phyloP scores from a whole-genome alignment of 2,888 invertebrate species.

The Polydesmus complanatus region DNA sequence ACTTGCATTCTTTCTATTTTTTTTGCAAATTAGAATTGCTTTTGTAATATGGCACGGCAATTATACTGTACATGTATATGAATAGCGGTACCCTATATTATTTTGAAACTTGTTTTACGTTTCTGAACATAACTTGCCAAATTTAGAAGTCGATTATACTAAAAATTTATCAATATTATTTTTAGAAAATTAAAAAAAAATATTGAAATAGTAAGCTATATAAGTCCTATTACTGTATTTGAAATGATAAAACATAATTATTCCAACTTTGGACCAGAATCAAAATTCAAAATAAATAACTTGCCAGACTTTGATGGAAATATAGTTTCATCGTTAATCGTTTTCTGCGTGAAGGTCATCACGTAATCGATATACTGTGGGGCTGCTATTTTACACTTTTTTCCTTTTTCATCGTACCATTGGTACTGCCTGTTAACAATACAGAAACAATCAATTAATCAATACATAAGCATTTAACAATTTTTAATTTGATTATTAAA shows the following conservation, averaged over 20 bases:
- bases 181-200: background rate
- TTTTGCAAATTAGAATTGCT: too few species aligned
- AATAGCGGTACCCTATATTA: too few species aligned
- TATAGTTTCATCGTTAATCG: constrained; percentile 87
- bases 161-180: too few species aligned
- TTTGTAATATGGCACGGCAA: too few species aligned
- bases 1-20: too few species aligned
- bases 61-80: too few species aligned
- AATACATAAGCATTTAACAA: background rate
- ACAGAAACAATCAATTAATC: constrained; percentile 2
- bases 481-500: background rate
- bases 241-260: background rate
- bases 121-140: too few species aligned
- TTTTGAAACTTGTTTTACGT: too few species aligned
- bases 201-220: background rate
- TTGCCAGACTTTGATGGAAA: constrained; percentile 98
- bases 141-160: too few species aligned
- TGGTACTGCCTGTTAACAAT: constrained; percentile 62
- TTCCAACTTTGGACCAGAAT: too few species aligned
- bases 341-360: constrained; percentile 95
- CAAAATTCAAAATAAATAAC: too few species aligned
- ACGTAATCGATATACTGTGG: constrained; percentile 98
- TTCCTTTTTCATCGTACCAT: constrained; percentile 98
- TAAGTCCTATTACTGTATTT: background rate
- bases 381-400: constrained; percentile 91